Percentiles rank a stretch among this genome's conserved stretches.
Conservation (phyloP, 2,113 vertebrate genomes). For the Hystrix cristata region DNA sequence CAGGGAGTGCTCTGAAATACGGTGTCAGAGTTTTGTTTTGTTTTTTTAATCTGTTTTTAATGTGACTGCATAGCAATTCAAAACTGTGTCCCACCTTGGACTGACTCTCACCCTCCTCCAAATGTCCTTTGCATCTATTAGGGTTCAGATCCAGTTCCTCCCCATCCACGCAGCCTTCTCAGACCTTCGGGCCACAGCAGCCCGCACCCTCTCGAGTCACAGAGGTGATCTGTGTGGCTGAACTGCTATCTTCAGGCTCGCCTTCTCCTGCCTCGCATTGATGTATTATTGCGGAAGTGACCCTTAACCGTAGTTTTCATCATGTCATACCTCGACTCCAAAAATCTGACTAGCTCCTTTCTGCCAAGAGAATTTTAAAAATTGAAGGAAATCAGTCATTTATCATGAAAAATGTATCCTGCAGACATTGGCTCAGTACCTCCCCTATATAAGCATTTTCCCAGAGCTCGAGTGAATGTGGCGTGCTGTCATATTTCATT, state of each 20-base stretch:
- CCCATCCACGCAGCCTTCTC: not conserved
- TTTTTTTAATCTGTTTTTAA: conserved; percentile 5
- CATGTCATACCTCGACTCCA: not conserved
- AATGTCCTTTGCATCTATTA: not conserved
- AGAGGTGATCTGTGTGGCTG: not conserved
- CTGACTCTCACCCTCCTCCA: not conserved
- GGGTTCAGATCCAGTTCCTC: not conserved
- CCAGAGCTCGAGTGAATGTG: conserved; percentile 4
- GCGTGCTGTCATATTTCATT: conserved; percentile 40
- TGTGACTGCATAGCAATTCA: not conserved
- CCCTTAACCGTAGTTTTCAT: conserved; percentile 29
- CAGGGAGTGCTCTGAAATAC: not conserved
- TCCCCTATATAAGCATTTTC: not conserved
- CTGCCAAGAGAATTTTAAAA: conserved; percentile 19
- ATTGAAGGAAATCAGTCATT: conserved; percentile 44
- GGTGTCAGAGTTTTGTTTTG: not conserved
- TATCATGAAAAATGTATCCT: conserved; percentile 17
- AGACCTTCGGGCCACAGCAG: not conserved
- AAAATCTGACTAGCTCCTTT: conserved; percentile 32
- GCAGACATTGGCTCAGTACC: not conserved
- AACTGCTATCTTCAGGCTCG: not conserved
- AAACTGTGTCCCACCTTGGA: not conserved
- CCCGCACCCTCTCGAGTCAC: not conserved
- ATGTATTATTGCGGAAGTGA: not conserved
- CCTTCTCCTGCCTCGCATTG: not conserved